Percentiles rank a stretch among this genome's conserved stretches.
Conservation (phyloP, 2,113 vertebrate species). For the Passer domesticus region DNA sequence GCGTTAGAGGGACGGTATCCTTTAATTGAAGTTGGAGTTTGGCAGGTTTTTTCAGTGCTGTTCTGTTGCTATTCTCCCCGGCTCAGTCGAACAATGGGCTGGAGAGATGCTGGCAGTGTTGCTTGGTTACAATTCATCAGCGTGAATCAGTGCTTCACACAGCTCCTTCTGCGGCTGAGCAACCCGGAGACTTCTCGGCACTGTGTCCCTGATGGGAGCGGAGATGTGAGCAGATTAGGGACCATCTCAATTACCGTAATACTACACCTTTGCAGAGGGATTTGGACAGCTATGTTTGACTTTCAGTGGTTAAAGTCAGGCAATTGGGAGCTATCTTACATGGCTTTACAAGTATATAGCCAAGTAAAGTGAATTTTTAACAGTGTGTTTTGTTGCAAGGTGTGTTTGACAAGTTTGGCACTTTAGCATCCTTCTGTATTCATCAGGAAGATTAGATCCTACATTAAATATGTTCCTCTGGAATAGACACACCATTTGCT, state of each 20-base stretch:
- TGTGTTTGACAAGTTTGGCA: neutral
- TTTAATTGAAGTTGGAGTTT: constrained; percentile 14
- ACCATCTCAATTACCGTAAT: neutral
- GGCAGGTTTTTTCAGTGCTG: constrained; percentile 42
- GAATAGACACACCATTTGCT: neutral
- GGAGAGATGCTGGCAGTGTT: constrained; percentile 57
- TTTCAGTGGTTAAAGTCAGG: neutral
- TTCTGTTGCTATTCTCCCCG: constrained; percentile 40
- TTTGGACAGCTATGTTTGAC: neutral
- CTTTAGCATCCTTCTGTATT: neutral
- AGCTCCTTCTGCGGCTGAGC: constrained; percentile 3
- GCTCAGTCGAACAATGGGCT: constrained; percentile 50
- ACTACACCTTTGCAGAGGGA: neutral
- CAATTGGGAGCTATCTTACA: neutral
- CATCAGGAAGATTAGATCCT: neutral
- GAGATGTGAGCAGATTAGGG: neutral
- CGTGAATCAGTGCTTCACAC: constrained; percentile 30
- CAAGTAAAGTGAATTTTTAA: neutral
- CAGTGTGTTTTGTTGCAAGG: neutral
- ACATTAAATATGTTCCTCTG: neutral
- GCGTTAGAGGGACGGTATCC: neutral
- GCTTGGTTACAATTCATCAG: constrained; percentile 67
- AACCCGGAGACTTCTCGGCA: neutral
- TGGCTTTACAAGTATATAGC: neutral
- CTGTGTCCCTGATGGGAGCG: neutral